These are phyloP conservation scores for Chlamydotis undulata DNA, from an alignment of 2,113 vertebrate species.

Conservation along the genomic window DNA sequence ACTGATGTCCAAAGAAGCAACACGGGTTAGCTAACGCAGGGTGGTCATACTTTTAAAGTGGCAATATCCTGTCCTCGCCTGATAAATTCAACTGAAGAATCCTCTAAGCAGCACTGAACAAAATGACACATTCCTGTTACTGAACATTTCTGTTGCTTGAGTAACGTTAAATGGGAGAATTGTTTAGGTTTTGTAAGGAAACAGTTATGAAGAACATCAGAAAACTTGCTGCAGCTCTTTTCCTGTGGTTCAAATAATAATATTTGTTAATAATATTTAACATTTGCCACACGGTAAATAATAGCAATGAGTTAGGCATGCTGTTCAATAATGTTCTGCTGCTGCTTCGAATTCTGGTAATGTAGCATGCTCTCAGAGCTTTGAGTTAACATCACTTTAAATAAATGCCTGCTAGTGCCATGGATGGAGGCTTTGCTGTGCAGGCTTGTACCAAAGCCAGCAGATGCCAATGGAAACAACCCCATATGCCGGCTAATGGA, in stretches of 20 bases:
- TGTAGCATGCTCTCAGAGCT: background rate
- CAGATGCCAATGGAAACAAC: background rate
- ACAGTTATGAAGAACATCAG: background rate
- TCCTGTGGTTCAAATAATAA: background rate
- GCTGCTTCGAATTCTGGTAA: background rate
- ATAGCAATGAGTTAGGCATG: too few relatives aligned
- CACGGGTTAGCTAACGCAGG: background rate
- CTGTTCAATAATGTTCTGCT: background rate
- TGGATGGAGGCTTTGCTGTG: background rate
- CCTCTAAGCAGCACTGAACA: background rate
- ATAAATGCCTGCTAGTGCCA: background rate
- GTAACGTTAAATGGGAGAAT: background rate
- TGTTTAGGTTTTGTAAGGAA: background rate
- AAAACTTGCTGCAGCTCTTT: background rate
- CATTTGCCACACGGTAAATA: background rate
- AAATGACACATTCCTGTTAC: background rate
- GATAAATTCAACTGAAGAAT: background rate
- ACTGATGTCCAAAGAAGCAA: background rate
- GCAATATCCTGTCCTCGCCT: background rate
- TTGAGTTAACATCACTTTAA: background rate
- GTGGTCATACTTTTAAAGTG: background rate
- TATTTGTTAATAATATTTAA: background rate
- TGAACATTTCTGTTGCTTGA: background rate
- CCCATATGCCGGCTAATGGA: background rate
- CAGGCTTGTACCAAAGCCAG: background rate